Percentiles rank a stretch among this genome's conserved stretches.
phyloP scores from a whole-genome alignment of 2,888 invertebrate species.

The Agrenia bidenticulata region DNA sequence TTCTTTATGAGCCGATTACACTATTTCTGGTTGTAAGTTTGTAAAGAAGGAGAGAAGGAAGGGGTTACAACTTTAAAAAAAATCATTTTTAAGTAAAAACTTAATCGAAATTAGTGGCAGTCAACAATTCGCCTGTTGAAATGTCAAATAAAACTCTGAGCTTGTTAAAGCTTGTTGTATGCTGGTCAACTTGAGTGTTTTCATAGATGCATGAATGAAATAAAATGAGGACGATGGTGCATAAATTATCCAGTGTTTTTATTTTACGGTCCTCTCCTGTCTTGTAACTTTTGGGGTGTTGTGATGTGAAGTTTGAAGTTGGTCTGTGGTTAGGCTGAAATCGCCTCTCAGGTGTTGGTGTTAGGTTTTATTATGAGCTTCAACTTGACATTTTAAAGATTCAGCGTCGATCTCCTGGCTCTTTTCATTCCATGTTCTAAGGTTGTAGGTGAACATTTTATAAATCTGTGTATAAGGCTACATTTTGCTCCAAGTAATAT shows the following conservation, averaged over 20 bases:
- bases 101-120: slow-evolving; percentile 34
- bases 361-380: slow-evolving; percentile 43
- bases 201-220: slow-evolving; percentile 24
- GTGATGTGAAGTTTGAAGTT: not conserved
- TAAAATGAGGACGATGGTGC: slow-evolving; percentile 39
- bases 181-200: slow-evolving; percentile 3
- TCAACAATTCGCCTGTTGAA: slow-evolving; percentile 22
- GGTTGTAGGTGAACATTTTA: slow-evolving; percentile 1
- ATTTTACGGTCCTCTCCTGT: slow-evolving; percentile 23
- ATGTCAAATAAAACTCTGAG: slow-evolving; percentile 35
- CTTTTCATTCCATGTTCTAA: not conserved
- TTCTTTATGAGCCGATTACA: not conserved
- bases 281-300: slow-evolving; percentile 14
- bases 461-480: not conserved
- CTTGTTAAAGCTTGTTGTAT: not conserved
- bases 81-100: not conserved
- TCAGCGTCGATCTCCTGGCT: slow-evolving; percentile 6
- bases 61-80: not conserved
- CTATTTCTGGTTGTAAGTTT: not conserved
- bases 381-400: slow-evolving; percentile 43
- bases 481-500: not conserved
- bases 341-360: slow-evolving; percentile 24
- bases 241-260: slow-evolving; percentile 45
- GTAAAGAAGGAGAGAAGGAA: not conserved
- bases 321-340: not conserved